These are phyloP conservation scores for Apus apus DNA, from an alignment of 2,113 vertebrate genomes.

Conservation along the genomic window DNA sequence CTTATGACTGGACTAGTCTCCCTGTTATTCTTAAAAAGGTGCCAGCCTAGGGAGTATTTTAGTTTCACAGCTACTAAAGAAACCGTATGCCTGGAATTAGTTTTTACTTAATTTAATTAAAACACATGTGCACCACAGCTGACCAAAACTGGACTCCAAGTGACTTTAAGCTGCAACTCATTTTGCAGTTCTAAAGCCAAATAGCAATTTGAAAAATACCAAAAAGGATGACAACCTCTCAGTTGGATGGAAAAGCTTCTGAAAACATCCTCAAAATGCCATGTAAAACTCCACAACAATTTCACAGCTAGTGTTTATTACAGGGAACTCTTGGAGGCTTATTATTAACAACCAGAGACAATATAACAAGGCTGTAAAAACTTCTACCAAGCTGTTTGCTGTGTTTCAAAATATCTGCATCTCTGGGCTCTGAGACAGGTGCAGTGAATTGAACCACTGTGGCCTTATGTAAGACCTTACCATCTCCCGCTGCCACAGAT, in stretches of 20 bases:
- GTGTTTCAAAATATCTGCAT: not conserved
- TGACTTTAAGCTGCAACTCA: slow-evolving; percentile 3
- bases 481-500: not conserved
- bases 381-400: not conserved
- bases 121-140: slow-evolving; percentile 33
- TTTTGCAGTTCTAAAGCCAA: slow-evolving; percentile 15
- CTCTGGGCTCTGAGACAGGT: not conserved
- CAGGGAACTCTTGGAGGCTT: not conserved
- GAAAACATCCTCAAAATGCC: slow-evolving; percentile 40
- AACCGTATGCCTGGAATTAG: not conserved
- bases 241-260: not conserved
- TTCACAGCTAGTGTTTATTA: slow-evolving; percentile 39
- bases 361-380: not conserved
- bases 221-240: slow-evolving; percentile 12
- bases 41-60: not conserved
- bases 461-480: not conserved
- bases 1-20: not conserved
- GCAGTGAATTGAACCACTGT: not conserved
- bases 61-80: not conserved
- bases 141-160: slow-evolving; percentile 33
- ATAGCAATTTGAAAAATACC: slow-evolving; percentile 2
- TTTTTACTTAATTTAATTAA: slow-evolving; percentile 24
- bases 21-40: not conserved
- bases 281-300: slow-evolving; percentile 2
- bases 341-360: not conserved